Evolutionary conservation across 1,140 invertebrate genomes (phyloP).

Genomic region (Drosophila repletoides): DNA sequence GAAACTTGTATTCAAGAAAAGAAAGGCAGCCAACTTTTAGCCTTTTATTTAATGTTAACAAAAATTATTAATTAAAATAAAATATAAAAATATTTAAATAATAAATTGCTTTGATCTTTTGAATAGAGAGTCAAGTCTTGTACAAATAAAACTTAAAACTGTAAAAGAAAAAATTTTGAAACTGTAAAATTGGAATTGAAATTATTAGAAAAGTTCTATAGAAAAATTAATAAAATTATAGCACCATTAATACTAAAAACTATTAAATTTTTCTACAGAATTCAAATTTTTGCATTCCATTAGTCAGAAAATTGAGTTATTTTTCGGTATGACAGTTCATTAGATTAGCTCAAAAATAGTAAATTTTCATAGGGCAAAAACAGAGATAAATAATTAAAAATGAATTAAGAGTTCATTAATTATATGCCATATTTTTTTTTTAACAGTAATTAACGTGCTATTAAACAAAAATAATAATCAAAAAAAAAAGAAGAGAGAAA

Average conservation of each 20-base stretch:
- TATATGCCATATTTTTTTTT: conserved; percentile 38
- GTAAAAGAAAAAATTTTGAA: too few relatives aligned
- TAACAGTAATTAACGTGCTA: conserved; percentile 22
- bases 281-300: not conserved
- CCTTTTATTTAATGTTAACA: too few relatives aligned
- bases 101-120: too few relatives aligned
- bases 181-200: not conserved
- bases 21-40: too few relatives aligned
- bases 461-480: conserved; percentile 21
- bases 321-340: not conserved
- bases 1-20: too few relatives aligned
- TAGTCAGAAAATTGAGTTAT: not conserved
- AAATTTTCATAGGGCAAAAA: not conserved
- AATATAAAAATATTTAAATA: too few relatives aligned
- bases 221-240: not conserved
- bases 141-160: too few relatives aligned
- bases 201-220: not conserved
- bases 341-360: not conserved
- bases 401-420: conserved; percentile 75
- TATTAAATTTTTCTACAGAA: not conserved
- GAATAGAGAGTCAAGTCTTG: too few relatives aligned
- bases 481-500: conserved; percentile 25
- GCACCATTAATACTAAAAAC: not conserved
- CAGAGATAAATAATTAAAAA: conserved; percentile 65
- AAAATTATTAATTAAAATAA: too few relatives aligned